Conservation (phyloP, 2,113 vertebrate genomes). For the Rousettus leschenaultii region DNA sequence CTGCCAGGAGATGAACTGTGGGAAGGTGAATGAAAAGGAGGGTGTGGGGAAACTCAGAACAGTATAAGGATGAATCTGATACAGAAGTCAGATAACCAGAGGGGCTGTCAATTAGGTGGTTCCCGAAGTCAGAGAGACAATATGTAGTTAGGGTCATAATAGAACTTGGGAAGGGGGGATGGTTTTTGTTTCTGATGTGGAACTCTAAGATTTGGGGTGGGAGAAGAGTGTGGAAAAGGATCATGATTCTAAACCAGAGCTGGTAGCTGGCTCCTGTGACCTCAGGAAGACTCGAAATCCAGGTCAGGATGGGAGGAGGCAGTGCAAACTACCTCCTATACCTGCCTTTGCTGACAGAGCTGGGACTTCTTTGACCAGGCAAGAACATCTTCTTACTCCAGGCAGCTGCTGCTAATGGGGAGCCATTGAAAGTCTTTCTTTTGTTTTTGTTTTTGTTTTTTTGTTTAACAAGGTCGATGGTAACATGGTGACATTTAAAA, state of each 20-base stretch:
- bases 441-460: background rate
- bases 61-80: background rate
- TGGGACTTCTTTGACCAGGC: background rate
- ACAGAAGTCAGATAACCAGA: background rate
- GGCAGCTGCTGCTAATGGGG: background rate
- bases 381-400: background rate
- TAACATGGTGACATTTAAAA: background rate
- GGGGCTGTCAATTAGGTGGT: background rate
- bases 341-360: background rate
- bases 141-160: background rate
- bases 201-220: background rate
- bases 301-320: background rate
- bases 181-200: background rate
- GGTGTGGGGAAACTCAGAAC: background rate
- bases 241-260: background rate
- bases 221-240: background rate
- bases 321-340: background rate
- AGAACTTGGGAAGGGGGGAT: background rate
- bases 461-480: background rate
- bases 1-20: background rate
- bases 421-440: background rate
- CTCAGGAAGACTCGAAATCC: background rate
- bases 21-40: background rate
- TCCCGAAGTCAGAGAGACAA: background rate
- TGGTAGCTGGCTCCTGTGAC: background rate